Evolutionary conservation across 2,888 invertebrate genomes (phyloP).

Genomic region (Ophonus ardosiacus): DNA sequence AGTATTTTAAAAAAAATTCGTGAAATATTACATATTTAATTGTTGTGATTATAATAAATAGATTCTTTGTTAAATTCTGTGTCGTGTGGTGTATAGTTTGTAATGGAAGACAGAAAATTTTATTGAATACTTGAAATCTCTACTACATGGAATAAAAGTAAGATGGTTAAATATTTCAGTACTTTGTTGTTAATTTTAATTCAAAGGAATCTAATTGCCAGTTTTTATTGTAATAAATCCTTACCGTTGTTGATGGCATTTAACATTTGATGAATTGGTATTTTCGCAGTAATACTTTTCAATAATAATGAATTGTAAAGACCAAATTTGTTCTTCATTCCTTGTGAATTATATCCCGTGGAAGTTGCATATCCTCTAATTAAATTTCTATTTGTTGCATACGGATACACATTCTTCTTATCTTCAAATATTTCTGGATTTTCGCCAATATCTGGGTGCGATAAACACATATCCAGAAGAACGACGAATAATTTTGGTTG

Average conservation of each 20-base stretch:
- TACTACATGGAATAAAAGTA: too few relatives aligned
- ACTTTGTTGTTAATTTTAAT: too few relatives aligned
- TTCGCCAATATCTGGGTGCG: conserved; percentile 75
- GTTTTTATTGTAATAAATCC: background rate
- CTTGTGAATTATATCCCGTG: conserved; percentile 69
- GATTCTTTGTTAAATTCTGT: too few relatives aligned
- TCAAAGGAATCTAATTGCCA: too few relatives aligned
- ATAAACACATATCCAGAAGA: conserved; percentile 79
- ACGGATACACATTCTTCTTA: conserved; percentile 74
- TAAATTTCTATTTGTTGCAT: conserved; percentile 74
- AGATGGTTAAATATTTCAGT: too few relatives aligned
- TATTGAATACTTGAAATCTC: too few relatives aligned
- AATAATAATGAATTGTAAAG: conserved; percentile 74
- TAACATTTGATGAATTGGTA: conserved; percentile 75
- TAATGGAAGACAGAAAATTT: too few relatives aligned
- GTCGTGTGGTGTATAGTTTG: too few relatives aligned
- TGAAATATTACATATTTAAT: too few relatives aligned
- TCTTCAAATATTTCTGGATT: conserved; percentile 69
- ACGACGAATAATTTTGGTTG: conserved; percentile 77
- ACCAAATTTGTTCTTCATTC: conserved; percentile 67
- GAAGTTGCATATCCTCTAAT: conserved; percentile 73
- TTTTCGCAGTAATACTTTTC: conserved; percentile 74
- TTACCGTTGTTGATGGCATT: conserved; percentile 77
- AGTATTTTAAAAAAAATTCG: too few relatives aligned
- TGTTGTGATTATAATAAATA: too few relatives aligned